Percentiles rank a stretch among this genome's conserved stretches.
Conservation (phyloP, 2,888 invertebrate genomes). For the Temnothorax unifasciatus region DNA sequence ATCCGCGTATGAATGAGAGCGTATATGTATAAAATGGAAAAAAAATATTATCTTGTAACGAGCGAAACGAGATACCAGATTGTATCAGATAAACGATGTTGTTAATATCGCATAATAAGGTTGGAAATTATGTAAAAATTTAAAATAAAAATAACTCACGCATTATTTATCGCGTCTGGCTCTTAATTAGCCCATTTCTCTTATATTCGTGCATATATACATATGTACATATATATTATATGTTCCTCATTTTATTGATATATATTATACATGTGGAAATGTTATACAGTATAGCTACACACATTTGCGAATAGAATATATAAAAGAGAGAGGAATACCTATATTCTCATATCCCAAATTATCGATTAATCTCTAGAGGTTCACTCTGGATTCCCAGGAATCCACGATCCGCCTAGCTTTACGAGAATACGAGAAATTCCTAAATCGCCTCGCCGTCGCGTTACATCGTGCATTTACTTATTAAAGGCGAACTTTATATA, state of each 20-base stretch:
- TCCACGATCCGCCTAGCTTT: conserved; percentile 28
- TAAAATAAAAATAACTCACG: too few relatives aligned
- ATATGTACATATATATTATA: too few relatives aligned
- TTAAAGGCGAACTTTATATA: conserved; percentile 20
- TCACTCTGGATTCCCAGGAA: conserved; percentile 28
- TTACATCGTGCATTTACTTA: conserved; percentile 29
- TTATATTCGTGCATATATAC: too few relatives aligned
- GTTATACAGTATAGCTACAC: neutral
- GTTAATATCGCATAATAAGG: conserved; percentile 19
- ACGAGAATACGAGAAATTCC: conserved; percentile 48
- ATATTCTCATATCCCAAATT: conserved; percentile 42
- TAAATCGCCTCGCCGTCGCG: neutral
- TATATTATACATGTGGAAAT: neutral
- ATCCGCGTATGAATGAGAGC: neutral
- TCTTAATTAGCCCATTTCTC: too few relatives aligned
- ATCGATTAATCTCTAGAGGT: conserved; percentile 43
- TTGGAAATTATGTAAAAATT: too few relatives aligned
- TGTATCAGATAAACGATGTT: conserved; percentile 49
- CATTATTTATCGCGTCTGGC: too few relatives aligned
- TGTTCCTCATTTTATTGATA: neutral
- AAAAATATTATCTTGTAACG: conserved; percentile 36
- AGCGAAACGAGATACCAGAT: conserved; percentile 30
- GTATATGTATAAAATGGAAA: conserved; percentile 26
- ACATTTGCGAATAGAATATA: neutral
- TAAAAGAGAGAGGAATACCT: neutral